Evolutionary conservation across 2,113 vertebrate genomes (phyloP).

Genomic region (Sinocyclocheilus anshuiensis): DNA sequence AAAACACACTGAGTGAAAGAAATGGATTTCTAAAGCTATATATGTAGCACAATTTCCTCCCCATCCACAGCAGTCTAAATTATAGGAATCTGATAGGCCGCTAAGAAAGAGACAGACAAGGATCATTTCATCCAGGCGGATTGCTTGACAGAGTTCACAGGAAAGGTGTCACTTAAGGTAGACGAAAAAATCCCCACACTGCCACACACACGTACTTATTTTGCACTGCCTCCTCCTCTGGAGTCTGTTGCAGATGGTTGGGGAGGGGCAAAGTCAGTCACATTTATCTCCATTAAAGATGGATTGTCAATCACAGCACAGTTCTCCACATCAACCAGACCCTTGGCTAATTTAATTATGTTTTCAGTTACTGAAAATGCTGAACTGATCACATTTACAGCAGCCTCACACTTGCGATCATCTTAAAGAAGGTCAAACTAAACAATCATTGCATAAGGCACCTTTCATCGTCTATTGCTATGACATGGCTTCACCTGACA

Average conservation of each 20-base stretch:
- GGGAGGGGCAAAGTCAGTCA: conserved; percentile 64
- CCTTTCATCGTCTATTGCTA: conserved; percentile 20
- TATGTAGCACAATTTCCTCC: conserved; percentile 50
- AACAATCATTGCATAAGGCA: background rate
- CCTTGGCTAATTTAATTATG: background rate
- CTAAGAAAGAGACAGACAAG: conserved; percentile 51
- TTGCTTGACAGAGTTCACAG: conserved; percentile 72
- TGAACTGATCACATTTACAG: background rate
- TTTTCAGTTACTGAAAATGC: background rate
- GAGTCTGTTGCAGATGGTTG: conserved; percentile 67
- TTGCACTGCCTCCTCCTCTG: conserved; percentile 28
- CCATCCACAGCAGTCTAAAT: conserved; percentile 58
- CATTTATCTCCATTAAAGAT: conserved; percentile 73
- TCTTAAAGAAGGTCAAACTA: conserved; percentile 10
- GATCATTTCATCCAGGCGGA: conserved; percentile 58
- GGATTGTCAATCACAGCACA: conserved; percentile 59
- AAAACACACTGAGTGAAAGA: background rate
- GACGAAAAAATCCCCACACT: conserved; percentile 1
- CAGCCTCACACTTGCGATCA: background rate
- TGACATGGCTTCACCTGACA: conserved; percentile 40
- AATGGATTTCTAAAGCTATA: conserved; percentile 61
- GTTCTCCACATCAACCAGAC: background rate
- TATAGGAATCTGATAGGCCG: conserved; percentile 66
- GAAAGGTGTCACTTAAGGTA: conserved; percentile 64
- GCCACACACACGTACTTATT: background rate